These are phyloP conservation scores for Drosophila yooni DNA, from an alignment of 2,888 invertebrate genomes.

Conservation along the genomic window DNA sequence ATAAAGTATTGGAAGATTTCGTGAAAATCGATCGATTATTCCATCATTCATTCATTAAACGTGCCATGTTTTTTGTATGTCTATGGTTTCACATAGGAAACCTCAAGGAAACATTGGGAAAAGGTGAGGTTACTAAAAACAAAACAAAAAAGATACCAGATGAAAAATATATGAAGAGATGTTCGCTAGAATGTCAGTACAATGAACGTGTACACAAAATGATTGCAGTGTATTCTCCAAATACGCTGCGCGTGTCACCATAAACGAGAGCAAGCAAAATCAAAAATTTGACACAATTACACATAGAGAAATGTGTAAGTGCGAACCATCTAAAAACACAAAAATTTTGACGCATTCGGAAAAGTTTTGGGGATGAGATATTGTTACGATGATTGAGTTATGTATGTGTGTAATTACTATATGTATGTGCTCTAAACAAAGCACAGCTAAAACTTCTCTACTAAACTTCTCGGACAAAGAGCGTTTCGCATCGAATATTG, in stretches of 20 bases:
- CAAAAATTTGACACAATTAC: slow-evolving; percentile 33
- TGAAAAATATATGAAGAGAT: slow-evolving; percentile 17
- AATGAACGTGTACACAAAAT: slow-evolving; percentile 8
- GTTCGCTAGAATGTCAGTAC: not conserved
- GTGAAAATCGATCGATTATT: slow-evolving; percentile 17
- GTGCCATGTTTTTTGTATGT: slow-evolving; percentile 64
- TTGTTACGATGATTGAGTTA: slow-evolving; percentile 13
- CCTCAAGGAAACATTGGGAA: slow-evolving; percentile 14
- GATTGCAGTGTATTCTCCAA: slow-evolving; percentile 7
- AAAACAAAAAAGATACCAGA: slow-evolving; percentile 12
- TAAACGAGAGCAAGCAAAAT: slow-evolving; percentile 61
- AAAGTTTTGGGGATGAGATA: not conserved
- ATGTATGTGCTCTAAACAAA: slow-evolving; percentile 3
- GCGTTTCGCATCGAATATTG: not conserved
- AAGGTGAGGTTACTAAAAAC: slow-evolving; percentile 18
- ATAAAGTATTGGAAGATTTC: slow-evolving; percentile 28
- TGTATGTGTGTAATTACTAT: not conserved
- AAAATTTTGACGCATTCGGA: slow-evolving; percentile 34
- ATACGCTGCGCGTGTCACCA: slow-evolving; percentile 21
- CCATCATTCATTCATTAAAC: slow-evolving; percentile 49
- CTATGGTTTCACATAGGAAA: slow-evolving; percentile 8
- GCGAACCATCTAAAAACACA: slow-evolving; percentile 29
- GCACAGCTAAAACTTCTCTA: slow-evolving; percentile 1
- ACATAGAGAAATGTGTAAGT: not conserved
- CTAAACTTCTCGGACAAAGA: slow-evolving; percentile 17